Conservation (phyloP, 1,140 invertebrate genomes). For the Philotrypesis tridentata region DNA sequence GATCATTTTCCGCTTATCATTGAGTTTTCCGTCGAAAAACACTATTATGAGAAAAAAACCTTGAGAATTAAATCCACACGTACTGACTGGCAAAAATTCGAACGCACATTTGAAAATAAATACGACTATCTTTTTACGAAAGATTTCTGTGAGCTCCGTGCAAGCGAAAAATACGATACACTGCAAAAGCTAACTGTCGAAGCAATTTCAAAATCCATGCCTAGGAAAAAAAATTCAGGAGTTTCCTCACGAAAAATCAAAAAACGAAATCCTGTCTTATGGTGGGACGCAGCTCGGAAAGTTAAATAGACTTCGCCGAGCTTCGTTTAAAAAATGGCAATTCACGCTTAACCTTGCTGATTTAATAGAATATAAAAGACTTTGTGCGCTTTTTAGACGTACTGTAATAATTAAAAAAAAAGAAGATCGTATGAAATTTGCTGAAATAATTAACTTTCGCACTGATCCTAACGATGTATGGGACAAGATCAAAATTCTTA, state of each 20-base stretch:
- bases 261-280: neutral
- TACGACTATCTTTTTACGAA: too few species aligned
- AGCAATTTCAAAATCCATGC: too few species aligned
- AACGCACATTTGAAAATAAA: slow-evolving; percentile 49
- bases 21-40: too few species aligned
- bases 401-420: neutral
- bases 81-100: slow-evolving; percentile 60
- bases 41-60: slow-evolving; percentile 38
- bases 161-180: slow-evolving; percentile 43
- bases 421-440: neutral
- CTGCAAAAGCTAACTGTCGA: neutral
- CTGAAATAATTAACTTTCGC: neutral
- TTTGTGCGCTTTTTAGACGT: neutral
- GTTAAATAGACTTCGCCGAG: too few species aligned
- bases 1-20: too few species aligned
- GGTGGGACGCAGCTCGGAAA: too few species aligned
- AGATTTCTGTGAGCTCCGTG: too few species aligned
- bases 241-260: neutral
- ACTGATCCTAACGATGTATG: neutral
- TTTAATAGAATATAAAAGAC: neutral
- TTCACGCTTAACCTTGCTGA: neutral
- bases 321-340: neutral
- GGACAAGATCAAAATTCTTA: neutral
- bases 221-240: neutral
- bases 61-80: slow-evolving; percentile 55